These are phyloP conservation scores for Calyptomena viridis DNA, from an alignment of 2,113 vertebrate genomes.

Conservation along the genomic window DNA sequence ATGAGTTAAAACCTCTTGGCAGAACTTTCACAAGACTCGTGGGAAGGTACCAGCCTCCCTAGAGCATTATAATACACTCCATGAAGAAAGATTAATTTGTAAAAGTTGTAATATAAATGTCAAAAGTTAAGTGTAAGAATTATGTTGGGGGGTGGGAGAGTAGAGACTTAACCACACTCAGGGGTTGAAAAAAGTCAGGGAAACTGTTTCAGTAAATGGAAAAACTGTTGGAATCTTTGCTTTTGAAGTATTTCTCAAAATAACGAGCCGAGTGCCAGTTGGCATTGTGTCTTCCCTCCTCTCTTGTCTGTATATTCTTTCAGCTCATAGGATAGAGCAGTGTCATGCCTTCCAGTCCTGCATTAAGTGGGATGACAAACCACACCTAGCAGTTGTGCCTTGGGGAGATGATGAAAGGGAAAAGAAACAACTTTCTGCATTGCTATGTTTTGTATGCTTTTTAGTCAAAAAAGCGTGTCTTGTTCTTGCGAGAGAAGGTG, in stretches of 20 bases:
- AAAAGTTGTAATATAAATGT: not conserved
- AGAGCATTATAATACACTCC: not conserved
- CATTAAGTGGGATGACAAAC: not conserved
- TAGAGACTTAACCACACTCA: not conserved
- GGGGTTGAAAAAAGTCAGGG: not conserved
- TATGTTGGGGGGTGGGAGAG: not conserved
- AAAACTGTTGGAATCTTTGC: conserved; percentile 1
- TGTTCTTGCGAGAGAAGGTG: not conserved
- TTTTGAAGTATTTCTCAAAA: conserved; percentile 20
- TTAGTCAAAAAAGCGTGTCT: not conserved
- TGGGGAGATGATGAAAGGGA: not conserved
- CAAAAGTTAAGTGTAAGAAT: conserved; percentile 2
- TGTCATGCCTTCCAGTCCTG: not conserved
- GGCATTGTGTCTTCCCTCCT: not conserved
- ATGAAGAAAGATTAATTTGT: conserved; percentile 20
- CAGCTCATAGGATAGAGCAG: not conserved
- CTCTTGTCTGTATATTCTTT: not conserved
- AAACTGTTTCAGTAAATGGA: not conserved
- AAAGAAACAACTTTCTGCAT: not conserved
- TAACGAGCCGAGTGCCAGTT: not conserved
- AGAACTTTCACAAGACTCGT: not conserved
- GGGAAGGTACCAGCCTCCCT: not conserved
- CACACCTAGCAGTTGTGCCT: not conserved
- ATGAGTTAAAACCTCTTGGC: not conserved
- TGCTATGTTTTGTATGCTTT: not conserved